A percentile compares a stretch with the other conserved stretches of the same genome.
phyloP scores from a whole-genome alignment of 2,797 vertebrate species.

The Danio albolineatus region DNA sequence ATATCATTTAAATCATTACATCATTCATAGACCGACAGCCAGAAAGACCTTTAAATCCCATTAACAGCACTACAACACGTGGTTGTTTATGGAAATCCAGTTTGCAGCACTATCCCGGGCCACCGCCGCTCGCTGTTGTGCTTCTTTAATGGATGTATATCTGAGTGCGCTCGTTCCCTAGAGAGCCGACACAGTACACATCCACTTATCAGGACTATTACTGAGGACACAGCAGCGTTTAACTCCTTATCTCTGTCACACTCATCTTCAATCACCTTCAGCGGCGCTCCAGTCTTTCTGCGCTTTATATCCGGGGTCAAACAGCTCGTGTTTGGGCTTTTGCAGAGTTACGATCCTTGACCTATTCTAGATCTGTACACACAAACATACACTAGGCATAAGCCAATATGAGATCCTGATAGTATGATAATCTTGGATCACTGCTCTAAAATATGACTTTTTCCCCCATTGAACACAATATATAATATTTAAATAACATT shows the following conservation, averaged over 20 bases:
- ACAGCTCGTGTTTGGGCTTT: constrained; percentile 51
- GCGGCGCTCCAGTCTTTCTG: constrained; percentile 41
- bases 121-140: constrained; percentile 21
- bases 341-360: constrained; percentile 53
- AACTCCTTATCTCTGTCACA: constrained; percentile 42
- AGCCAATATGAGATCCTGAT: too few relatives aligned
- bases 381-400: constrained; percentile 1
- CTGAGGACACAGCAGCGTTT: constrained; percentile 23
- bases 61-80: constrained; percentile 20
- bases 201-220: constrained; percentile 55
- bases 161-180: constrained; percentile 49
- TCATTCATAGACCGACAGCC: neutral
- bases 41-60: constrained; percentile 11
- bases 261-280: constrained; percentile 46
- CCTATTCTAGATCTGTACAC: constrained; percentile 40
- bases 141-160: constrained; percentile 55
- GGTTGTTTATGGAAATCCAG: constrained; percentile 55
- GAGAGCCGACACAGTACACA: constrained; percentile 54
- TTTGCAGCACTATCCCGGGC: constrained; percentile 47
- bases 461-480: too few relatives aligned
- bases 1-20: neutral
- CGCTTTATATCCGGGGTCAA: constrained; percentile 55
- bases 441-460: too few relatives aligned
- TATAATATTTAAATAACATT: too few relatives aligned
- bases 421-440: too few relatives aligned